These are phyloP conservation scores for Sus cebifrons DNA, from an alignment of 2,797 vertebrate species.

Conservation along the genomic window DNA sequence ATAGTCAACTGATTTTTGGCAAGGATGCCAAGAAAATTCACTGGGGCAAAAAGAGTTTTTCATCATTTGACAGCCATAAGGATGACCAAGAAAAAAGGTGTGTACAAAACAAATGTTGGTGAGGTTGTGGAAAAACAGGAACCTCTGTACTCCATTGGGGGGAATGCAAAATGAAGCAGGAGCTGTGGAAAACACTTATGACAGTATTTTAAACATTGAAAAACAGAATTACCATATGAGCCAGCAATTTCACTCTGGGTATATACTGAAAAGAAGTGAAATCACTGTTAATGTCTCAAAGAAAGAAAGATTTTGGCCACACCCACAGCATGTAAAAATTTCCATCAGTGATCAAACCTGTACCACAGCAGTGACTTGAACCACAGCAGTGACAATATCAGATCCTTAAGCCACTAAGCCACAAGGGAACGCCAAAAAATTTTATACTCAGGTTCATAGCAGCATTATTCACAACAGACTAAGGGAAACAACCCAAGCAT, in stretches of 20 bases:
- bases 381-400: no score
- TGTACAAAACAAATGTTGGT: neutral
- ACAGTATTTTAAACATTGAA: neutral
- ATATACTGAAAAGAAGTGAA: constrained; percentile 14
- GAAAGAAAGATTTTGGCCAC: neutral
- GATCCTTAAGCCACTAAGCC: no score
- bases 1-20: neutral
- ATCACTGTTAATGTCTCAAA: neutral
- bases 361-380: no score
- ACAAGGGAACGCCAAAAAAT: neutral
- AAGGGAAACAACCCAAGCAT: neutral
- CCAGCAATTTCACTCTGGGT: neutral
- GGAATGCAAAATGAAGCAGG: neutral
- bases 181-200: neutral
- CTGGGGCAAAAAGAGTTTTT: neutral
- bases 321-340: no score
- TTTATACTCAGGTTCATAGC: neutral
- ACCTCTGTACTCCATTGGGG: neutral
- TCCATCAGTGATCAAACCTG: no score
- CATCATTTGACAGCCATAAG: neutral
- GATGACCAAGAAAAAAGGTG: neutral
- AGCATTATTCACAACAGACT: constrained; percentile 7
- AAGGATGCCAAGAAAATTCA: neutral
- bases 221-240: neutral
- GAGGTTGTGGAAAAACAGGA: neutral